Conservation (phyloP, 1,140 invertebrate species). For the Paracyclopina nana region DNA sequence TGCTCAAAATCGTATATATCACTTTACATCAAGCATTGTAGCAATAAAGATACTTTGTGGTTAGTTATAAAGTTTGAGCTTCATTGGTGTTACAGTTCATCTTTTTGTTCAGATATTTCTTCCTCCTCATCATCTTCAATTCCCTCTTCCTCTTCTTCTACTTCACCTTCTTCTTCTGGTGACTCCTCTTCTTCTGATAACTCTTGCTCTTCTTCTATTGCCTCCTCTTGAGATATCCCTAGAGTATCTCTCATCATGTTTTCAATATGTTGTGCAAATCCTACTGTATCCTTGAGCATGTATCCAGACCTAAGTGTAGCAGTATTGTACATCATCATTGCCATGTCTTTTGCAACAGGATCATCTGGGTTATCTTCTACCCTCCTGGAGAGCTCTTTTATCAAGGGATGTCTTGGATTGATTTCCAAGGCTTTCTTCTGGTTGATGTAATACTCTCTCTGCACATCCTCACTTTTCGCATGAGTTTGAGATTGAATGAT, state of each 20-base stretch:
- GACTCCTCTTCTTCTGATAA: constrained; percentile 20
- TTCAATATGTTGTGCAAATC: constrained; percentile 71
- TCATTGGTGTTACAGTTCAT: constrained; percentile 16
- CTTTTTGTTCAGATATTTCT: constrained; percentile 18
- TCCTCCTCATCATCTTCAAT: constrained; percentile 21
- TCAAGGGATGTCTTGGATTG: constrained; percentile 88
- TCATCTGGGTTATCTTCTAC: constrained; percentile 60
- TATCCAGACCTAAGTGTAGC: constrained; percentile 34
- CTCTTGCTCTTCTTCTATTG: constrained; percentile 27
- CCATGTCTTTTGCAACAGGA: constrained; percentile 60
- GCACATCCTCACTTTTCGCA: constrained; percentile 40
- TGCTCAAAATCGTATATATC: no score
- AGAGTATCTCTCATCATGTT: constrained; percentile 57
- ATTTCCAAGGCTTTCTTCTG: constrained; percentile 97
- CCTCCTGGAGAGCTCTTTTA: constrained; percentile 66
- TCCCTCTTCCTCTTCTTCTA: constrained; percentile 20
- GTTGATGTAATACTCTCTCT: constrained; percentile 58
- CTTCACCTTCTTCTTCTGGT: constrained; percentile 20
- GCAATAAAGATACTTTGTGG: no score
- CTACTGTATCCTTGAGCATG: constrained; percentile 59
- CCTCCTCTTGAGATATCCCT: constrained; percentile 56
- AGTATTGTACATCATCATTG: constrained; percentile 74
- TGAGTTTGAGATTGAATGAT: constrained; percentile 46
- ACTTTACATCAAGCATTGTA: no score
- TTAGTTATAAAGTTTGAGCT: no score